phyloP scores from a whole-genome alignment of 2,797 vertebrate species.

The Pseudocheirus occidentalis region DNA sequence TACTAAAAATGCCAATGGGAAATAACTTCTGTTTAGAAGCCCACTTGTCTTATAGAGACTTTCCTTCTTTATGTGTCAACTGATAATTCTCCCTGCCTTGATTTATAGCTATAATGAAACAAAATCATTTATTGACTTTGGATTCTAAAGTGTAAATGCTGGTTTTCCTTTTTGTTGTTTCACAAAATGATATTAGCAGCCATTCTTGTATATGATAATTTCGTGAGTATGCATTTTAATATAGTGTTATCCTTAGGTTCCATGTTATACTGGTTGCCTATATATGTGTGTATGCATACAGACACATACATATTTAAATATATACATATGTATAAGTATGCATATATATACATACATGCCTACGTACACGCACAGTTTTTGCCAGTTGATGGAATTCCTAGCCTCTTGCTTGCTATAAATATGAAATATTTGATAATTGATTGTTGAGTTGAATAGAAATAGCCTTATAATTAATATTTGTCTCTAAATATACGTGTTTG shows the following conservation, averaged over 20 bases:
- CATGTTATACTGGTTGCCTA: neutral
- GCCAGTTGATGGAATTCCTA: neutral
- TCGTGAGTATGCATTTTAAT: neutral
- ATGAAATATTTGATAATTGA: neutral
- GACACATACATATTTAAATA: neutral
- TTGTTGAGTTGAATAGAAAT: neutral
- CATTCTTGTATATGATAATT: neutral
- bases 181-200: neutral
- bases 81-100: neutral
- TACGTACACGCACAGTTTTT: neutral
- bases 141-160: neutral
- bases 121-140: neutral
- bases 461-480: neutral
- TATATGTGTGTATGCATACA: neutral
- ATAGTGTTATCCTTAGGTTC: neutral
- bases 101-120: neutral
- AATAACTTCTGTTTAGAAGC: neutral
- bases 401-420: neutral
- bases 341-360: neutral
- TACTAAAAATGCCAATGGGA: neutral
- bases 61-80: neutral
- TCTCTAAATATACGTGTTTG: neutral
- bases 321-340: neutral
- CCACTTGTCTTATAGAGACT: neutral
- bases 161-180: neutral